phyloP scores from a whole-genome alignment of 2,888 invertebrate genomes.

The Drosophila paranaensis region DNA sequence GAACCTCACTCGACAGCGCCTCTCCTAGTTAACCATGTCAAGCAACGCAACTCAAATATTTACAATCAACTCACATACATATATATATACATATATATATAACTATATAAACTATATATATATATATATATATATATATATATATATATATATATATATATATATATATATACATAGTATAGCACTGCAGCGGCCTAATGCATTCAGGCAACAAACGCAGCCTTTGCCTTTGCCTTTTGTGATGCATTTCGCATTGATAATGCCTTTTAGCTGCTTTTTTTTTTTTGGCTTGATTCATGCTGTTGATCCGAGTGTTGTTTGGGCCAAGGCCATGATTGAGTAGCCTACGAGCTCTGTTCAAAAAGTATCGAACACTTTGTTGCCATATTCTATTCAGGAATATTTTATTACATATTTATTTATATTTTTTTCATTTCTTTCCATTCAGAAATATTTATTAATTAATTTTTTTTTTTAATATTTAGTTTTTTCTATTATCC shows the following conservation, averaged over 20 bases:
- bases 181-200: constrained; percentile 33
- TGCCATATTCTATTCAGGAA: too few species aligned
- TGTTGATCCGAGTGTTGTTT: neutral
- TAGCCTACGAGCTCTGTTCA: neutral
- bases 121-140: constrained; percentile 6
- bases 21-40: constrained; percentile 54
- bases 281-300: too few species aligned
- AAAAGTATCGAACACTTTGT: too few species aligned
- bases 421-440: too few species aligned
- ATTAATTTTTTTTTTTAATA: too few species aligned
- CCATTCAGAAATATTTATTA: too few species aligned
- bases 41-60: constrained; percentile 46
- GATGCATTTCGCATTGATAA: constrained; percentile 6
- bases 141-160: constrained; percentile 4
- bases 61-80: constrained; percentile 16
- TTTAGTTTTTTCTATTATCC: too few species aligned
- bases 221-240: neutral
- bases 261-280: too few species aligned
- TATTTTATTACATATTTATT: too few species aligned
- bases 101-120: constrained; percentile 14
- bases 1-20: constrained; percentile 38
- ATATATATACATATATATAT: constrained; percentile 17
- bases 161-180: constrained; percentile 10
- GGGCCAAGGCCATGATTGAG: constrained; percentile 1
- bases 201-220: constrained; percentile 18